Conservation (phyloP, 2,888 invertebrate genomes). For the Thelaira solivaga region DNA sequence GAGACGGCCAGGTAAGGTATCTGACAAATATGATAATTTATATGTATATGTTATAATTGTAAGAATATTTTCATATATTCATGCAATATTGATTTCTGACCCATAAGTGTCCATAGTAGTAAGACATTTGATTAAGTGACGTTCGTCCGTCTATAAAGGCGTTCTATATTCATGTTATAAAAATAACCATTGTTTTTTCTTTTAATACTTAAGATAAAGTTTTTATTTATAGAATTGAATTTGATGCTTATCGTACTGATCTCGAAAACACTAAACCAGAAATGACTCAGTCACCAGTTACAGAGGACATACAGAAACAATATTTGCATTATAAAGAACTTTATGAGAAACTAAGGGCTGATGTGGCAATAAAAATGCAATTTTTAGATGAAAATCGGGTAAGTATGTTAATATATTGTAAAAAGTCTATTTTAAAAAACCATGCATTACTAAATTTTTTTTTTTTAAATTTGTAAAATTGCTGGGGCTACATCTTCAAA, state of each 20-base stretch:
- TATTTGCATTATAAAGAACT: conserved; percentile 91
- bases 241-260: conserved; percentile 98
- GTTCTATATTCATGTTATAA: no score
- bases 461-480: no score
- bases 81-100: no score
- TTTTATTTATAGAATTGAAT: conserved; percentile 87
- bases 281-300: conserved; percentile 78
- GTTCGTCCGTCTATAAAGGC: no score
- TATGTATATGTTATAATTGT: no score
- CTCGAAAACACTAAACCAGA: conserved; percentile 87
- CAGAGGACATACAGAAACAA: conserved; percentile 88
- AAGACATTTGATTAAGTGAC: no score
- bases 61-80: no score
- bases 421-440: background rate
- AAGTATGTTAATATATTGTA: conserved; percentile 67
- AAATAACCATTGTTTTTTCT: background rate
- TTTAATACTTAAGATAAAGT: background rate
- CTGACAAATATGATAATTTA: no score
- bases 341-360: conserved; percentile 94
- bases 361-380: conserved; percentile 96
- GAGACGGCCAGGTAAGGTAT: conserved; percentile 79
- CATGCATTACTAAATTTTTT: no score
- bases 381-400: conserved; percentile 98
- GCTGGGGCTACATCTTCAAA: no score
- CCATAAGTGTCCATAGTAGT: no score